Percentiles rank a stretch among this genome's conserved stretches.
These are phyloP conservation scores for Scaptomyza montana DNA, from an alignment of 1,140 invertebrate species.

Conservation along the genomic window DNA sequence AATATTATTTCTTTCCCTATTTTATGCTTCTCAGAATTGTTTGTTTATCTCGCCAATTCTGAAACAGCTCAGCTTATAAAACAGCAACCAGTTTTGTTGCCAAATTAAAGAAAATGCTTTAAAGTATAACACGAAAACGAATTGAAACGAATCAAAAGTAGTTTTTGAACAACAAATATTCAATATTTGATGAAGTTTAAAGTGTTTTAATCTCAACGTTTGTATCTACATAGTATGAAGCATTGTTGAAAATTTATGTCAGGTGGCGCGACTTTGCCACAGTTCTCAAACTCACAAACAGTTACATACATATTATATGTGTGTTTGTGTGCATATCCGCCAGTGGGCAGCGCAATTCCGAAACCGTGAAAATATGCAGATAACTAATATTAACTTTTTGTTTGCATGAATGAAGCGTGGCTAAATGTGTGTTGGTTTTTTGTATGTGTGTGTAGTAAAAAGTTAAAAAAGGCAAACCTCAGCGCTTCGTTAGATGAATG, in stretches of 20 bases:
- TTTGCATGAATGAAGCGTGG: constrained; percentile 77
- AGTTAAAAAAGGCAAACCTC: constrained; percentile 20
- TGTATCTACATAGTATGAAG: not conserved
- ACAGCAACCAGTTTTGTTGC: not conserved
- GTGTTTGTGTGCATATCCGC: constrained; percentile 58
- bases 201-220: not conserved
- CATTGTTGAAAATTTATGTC: constrained; percentile 63
- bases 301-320: constrained; percentile 22
- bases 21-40: too few species aligned
- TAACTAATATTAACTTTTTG: constrained; percentile 81
- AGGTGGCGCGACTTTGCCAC: constrained; percentile 43
- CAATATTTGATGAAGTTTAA: too few species aligned
- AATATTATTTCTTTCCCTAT: too few species aligned
- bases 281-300: constrained; percentile 25
- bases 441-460: constrained; percentile 47
- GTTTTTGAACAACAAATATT: too few species aligned
- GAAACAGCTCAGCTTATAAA: not conserved
- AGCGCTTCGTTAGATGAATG: constrained; percentile 58
- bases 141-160: too few species aligned
- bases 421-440: constrained; percentile 26
- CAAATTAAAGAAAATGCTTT: not conserved
- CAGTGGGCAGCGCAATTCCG: constrained; percentile 70
- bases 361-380: constrained; percentile 81
- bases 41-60: too few species aligned
- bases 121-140: too few species aligned